Evolutionary conservation across 2,888 invertebrate genomes (phyloP), one percentile per base, ranked within the genome.

Genomic region (Dorcus hopei): DNA sequence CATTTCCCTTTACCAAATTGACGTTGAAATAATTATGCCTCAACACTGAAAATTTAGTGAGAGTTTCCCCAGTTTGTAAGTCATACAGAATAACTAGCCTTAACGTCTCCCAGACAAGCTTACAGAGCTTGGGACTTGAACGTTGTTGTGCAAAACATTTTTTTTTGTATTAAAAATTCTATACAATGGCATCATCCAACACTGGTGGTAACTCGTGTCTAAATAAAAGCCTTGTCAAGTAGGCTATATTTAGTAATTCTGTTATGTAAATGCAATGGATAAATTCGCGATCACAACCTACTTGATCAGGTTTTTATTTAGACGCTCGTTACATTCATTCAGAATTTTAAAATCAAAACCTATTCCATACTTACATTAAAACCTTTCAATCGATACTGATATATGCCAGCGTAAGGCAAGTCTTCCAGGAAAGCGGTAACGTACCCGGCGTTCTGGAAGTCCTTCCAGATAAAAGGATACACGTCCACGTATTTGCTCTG

Each of bases 371-470:
- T 61, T 68, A 77, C 78, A 58, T 80, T 79, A 76, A 97, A 97
- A 0, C 97, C 97, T 65, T 90, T 90, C 73, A 96, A 83, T 7
- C 97, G 84, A 76, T 93, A 94, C 2, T 93, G 93, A 74, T 96
- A 97, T 0, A 93, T 94, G 0, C 95, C 95, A 23, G 90, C 85
- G 69, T 83, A 80, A 0, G 93, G 90, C 67, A 88, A 85, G 73
- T 97, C 97, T 74, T 97, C 97, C 68, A 90, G 89, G 75, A 90
- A 97, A 0, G 89, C 90, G 2, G 93, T 91, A 26, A 86, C 83
- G 70, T 87, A 88, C 69, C 92, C 91, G 52, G 84, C 82, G 2
- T 84, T 79, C 53, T 85, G 85, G 65, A 88, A 88, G 53, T 90
- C 85, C 65, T 91, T 88, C 90, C 95, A 96, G 63, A 95, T 85